Percentiles rank a stretch among this genome's conserved stretches.
Evolutionary conservation across 2,797 vertebrate species (phyloP).

Genomic region (Neoniphon sammara): DNA sequence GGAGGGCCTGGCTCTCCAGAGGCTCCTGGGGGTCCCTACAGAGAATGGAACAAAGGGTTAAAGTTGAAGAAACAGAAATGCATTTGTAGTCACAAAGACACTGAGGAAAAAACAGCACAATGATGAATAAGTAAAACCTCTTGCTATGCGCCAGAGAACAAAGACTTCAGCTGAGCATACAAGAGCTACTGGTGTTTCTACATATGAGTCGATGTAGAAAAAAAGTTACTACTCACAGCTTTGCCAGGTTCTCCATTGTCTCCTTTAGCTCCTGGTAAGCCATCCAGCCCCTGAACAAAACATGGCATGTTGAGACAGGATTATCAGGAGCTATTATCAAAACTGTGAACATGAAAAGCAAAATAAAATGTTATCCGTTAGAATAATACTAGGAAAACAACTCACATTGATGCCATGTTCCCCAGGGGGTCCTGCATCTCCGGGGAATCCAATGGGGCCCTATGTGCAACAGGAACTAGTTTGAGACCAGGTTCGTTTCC

Average conservation of each 20-base stretch:
- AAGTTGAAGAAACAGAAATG: constrained; percentile 33
- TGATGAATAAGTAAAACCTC: constrained; percentile 13
- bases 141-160: constrained; percentile 22
- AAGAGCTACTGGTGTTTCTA: constrained; percentile 1
- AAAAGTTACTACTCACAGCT: constrained; percentile 71
- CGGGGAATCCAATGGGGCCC: constrained; percentile 92
- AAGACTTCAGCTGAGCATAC: constrained; percentile 12
- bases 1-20: constrained; percentile 90
- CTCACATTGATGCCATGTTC: constrained; percentile 88
- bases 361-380: neutral
- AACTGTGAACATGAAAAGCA: neutral
- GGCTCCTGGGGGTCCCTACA: constrained; percentile 88
- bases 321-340: neutral
- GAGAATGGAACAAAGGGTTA: neutral
- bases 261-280: constrained; percentile 87
- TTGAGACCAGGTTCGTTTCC: neutral
- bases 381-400: neutral
- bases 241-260: constrained; percentile 88
- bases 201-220: neutral
- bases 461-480: constrained; percentile 54
- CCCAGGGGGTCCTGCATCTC: constrained; percentile 88
- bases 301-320: neutral
- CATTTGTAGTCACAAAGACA: constrained; percentile 1
- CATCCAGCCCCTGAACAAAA: constrained; percentile 86
- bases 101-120: neutral